Evolutionary conservation across 2,113 vertebrate genomes (phyloP), one percentile per base, ranked within the genome.

Genomic region (Pseudopodoces humilis): DNA sequence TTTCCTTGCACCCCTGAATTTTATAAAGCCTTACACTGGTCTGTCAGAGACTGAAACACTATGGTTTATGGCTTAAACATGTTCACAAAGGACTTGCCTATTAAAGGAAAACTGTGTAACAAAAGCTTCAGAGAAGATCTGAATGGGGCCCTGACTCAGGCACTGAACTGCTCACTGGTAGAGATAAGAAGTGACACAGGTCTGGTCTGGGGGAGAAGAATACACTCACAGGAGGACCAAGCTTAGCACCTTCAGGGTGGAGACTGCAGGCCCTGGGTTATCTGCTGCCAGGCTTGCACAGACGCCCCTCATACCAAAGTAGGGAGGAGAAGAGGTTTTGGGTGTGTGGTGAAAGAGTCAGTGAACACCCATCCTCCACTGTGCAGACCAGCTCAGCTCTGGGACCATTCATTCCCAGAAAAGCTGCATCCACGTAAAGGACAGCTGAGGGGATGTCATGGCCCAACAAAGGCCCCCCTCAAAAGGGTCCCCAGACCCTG

Each of bases 341-440:
- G 9, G n/a, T 24, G 44, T 19, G n/a, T 49, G 15, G 9, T 15
- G 49, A 31, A 31, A 59, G 5, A 37, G 12, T 7, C 13, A 46
- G 13, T 17, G 33, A 19, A 47, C 0, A 0, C 12, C n/a, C n/a
- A 31, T 39, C n/a, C n/a, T 76, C 43, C 2, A 3, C n/a, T 31
- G 44, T 14, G 72, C 72, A 49, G 20, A 58, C 3, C 7, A 46
- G 53, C 53, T 10, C 33, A 58, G 41, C 24, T 58, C 19, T 19
- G 15, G 20, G 20, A 9, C 44, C 20, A 27, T 60, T 37, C 27
- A 24, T 9, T 4, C 44, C 44, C 4, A 21, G 56, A 49, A 39
- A 77, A 62, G 21, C 21, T 0, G 1, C n/a, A 49, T 23, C 44
- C 56, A 49, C 1, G 3, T 14, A 21, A 31, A 37, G 27, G 56